Base-by-base conservation (phyloP, 1,140 invertebrate genomes). In the Euwallacea fornicatus region DNA sequence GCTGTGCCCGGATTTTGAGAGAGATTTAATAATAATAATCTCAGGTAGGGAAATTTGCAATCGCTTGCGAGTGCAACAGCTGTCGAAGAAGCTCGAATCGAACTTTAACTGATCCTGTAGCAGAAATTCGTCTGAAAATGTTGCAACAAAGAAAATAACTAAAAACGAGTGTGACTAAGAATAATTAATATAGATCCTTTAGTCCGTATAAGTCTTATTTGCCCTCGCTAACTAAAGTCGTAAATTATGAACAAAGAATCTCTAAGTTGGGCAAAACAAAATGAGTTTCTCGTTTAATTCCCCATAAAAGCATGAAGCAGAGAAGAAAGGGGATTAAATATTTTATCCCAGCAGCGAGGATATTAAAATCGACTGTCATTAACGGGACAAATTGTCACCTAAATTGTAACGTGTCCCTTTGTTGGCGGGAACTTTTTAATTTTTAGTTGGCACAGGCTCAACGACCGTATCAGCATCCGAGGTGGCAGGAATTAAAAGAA, bases 351-450 rank as follows among this genome's bases (percentile, higher is more conserved):
- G 54, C 56, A 11, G n/a, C 56, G 16, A 53, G 55, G 66, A 44
- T 68, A 68, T 60, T 68, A 61, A 61, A 42, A 68, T 68, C 66
- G 42, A 61, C 21, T 68, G 66, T 68, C 66, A 68, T 68, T 61
- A 68, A 60, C 58, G 55, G 41, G 42, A 68, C 58, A 68, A 68
- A 61, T 61, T 53, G 66, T 53, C 42, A 68, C 42, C 58, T 68
- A 60, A 68, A 68, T 68, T 68, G 16, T 60, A 68, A 60, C 50
- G 66, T 61, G 58, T 44, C 44, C 41, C 66, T 60, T 68, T 68
- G 66, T 60, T 68, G 46, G 58, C 46, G 56, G 58, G 47, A 47
- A 68, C 46, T 47, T 60, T 61, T 68, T 67, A 67, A 67, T 67
- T 56, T 67, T 67, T 67, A 67, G 54, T 67, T 50, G 41, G 66